Evolutionary conservation across 2,113 vertebrate species (phyloP).

Genomic region (Parotia lawesii): DNA sequence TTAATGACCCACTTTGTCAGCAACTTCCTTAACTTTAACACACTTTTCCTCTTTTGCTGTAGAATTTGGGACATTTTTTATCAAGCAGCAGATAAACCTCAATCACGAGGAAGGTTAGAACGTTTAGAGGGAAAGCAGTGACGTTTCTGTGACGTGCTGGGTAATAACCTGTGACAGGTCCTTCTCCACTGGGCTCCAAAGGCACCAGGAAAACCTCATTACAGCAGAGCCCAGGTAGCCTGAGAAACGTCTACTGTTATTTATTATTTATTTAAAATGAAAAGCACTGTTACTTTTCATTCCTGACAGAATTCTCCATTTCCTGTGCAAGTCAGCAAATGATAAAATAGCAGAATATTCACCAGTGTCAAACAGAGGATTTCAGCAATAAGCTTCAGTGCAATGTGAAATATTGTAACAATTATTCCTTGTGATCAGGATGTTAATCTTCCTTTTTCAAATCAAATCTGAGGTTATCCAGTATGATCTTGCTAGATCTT

Average conservation of each 20-base stretch:
- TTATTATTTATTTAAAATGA: neutral
- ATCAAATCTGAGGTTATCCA: neutral
- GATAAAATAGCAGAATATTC: constrained; percentile 47
- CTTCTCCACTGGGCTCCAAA: neutral
- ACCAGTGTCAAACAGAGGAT: constrained; percentile 27
- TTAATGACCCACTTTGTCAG: constrained; percentile 23
- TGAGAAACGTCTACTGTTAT: neutral
- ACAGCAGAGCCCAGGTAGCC: neutral
- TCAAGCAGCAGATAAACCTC: neutral
- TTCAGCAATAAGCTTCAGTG: neutral
- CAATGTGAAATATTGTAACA: constrained; percentile 35
- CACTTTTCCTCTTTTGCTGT: neutral
- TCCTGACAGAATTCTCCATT: neutral
- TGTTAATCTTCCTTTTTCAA: constrained; percentile 37
- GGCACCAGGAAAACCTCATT: neutral
- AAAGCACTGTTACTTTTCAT: neutral
- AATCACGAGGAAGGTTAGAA: neutral
- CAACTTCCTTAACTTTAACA: neutral
- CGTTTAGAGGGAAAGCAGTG: neutral
- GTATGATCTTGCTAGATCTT: neutral
- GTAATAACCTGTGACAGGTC: neutral
- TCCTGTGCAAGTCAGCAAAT: neutral
- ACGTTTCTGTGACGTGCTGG: neutral
- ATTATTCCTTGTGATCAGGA: constrained; percentile 31
- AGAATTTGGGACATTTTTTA: neutral